Conservation (phyloP, 2,113 vertebrate species). For the Chionomys nivalis region DNA sequence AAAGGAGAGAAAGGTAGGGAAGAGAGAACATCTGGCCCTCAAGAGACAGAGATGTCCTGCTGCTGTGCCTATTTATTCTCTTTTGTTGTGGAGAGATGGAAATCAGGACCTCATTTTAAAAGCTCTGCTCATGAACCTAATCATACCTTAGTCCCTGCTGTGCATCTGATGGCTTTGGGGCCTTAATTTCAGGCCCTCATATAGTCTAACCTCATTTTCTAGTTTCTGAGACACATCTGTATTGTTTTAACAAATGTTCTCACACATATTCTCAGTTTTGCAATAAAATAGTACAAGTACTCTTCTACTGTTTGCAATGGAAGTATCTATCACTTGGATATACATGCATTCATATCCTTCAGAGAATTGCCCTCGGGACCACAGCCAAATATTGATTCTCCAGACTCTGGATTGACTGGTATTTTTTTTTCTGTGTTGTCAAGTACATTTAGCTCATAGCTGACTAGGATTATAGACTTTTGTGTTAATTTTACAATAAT, state of each 20-base stretch:
- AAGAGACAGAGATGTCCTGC: neutral
- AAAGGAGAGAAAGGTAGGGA: neutral
- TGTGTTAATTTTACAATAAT: constrained; percentile 31
- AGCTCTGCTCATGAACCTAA: neutral
- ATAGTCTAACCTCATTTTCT: neutral
- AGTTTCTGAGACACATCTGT: constrained; percentile 22
- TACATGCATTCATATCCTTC: neutral
- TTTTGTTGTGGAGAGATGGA: neutral
- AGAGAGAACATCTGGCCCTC: neutral
- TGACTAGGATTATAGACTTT: neutral
- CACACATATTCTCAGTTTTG: neutral
- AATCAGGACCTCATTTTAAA: neutral
- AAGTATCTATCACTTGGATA: neutral
- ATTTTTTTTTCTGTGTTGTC: neutral
- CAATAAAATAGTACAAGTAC: neutral
- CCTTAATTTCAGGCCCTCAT: neutral
- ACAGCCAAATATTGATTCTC: neutral
- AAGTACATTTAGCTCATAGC: neutral
- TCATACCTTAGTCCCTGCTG: neutral
- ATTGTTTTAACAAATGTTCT: neutral
- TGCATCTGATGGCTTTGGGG: neutral
- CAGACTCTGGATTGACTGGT: neutral
- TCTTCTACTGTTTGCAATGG: neutral
- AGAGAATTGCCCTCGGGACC: neutral
- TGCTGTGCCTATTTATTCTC: neutral